These are phyloP conservation scores for Epinephelus lanceolatus DNA, from an alignment of 2,113 vertebrate species.

Conservation along the genomic window DNA sequence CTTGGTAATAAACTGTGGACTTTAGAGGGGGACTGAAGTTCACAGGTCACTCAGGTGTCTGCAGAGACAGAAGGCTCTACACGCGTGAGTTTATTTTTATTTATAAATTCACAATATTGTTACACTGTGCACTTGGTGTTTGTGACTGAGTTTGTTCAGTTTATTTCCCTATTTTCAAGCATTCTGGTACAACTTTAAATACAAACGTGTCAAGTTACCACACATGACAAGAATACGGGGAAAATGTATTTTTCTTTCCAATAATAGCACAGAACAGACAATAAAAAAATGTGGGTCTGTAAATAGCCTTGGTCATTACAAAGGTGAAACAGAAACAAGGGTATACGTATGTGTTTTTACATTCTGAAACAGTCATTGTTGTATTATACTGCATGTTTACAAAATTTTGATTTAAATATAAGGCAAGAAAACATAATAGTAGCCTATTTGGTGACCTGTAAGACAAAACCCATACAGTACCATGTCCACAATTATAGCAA, in stretches of 20 bases:
- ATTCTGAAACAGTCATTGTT: neutral
- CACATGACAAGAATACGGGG: too few species aligned
- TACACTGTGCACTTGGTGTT: neutral
- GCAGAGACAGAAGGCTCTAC: neutral
- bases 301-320: neutral
- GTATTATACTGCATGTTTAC: neutral
- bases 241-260: too few species aligned
- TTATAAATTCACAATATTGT: neutral
- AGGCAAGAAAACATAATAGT: too few species aligned
- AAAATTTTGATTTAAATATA: neutral
- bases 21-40: conserved; percentile 29
- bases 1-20: conserved; percentile 53
- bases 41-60: neutral
- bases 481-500: too few species aligned
- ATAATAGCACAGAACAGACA: too few species aligned
- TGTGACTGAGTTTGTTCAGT: neutral
- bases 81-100: conserved; percentile 9
- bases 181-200: neutral
- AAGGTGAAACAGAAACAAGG: neutral
- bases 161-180: neutral
- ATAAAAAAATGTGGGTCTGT: neutral
- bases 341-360: neutral
- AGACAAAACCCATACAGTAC: neutral
- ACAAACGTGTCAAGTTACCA: neutral
- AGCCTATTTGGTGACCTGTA: too few species aligned